Evolutionary conservation across 2,113 vertebrate genomes (phyloP).

Genomic region (Echinops telfairi): DNA sequence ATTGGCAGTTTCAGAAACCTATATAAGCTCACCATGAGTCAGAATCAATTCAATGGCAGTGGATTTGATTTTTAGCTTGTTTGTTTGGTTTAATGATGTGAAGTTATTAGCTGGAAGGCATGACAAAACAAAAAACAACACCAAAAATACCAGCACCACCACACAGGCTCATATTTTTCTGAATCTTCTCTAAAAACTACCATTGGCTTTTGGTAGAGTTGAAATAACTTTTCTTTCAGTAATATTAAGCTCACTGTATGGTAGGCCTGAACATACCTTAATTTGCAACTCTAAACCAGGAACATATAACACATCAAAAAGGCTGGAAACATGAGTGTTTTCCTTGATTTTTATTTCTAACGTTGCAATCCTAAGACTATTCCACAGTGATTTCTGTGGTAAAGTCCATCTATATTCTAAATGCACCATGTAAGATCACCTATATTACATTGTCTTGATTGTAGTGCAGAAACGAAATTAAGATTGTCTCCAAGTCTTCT

Average conservation of each 20-base stretch:
- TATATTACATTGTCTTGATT: neutral
- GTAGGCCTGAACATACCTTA: neutral
- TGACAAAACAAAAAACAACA: no score
- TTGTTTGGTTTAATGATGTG: no score
- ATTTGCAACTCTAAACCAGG: neutral
- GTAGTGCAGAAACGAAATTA: neutral
- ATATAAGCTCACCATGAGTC: no score
- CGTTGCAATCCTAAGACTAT: conserved; percentile 6
- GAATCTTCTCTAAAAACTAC: neutral
- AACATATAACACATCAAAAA: neutral
- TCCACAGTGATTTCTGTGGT: neutral
- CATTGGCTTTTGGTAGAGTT: neutral
- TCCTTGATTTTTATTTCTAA: neutral
- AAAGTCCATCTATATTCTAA: neutral
- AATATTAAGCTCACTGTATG: neutral
- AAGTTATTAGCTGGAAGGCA: no score
- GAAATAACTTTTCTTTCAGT: neutral
- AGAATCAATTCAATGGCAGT: no score
- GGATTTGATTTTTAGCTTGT: no score
- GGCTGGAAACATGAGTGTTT: neutral
- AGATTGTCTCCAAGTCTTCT: neutral
- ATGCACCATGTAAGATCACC: neutral
- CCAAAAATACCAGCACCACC: no score
- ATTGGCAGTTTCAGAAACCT: no score
- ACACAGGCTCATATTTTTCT: neutral